Evolutionary conservation across 1,140 invertebrate genomes (phyloP), one percentile per base, ranked within the genome.

Genomic region (Penaeus chinensis): DNA sequence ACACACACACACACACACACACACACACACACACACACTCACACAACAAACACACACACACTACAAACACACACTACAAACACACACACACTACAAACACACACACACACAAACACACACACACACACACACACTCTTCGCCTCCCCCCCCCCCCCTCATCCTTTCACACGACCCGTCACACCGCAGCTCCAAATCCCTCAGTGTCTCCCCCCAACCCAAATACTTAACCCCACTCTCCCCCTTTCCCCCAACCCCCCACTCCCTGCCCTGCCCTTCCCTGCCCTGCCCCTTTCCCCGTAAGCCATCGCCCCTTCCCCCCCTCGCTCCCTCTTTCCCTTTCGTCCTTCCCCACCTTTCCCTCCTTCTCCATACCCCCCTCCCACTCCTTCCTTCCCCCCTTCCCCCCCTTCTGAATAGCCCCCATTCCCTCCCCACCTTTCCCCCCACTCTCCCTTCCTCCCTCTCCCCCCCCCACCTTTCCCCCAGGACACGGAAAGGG

Each of bases 401-500:
- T 22, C 20, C 61, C 79, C 37, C 16, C 63, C 42, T 47, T 47
- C 81, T 2, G 19, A 4, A 66, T n/a, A 16, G 47, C 74, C 27
- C 27, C 19, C 19, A 8, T n/a, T 16, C 74, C 74, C 27, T 11
- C 74, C 27, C 74, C 7, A 32, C 20, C 47, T 22, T 32, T 47
- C 32, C 27, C 54, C 74, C 32, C 47, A 47, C 11, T 7, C 7
- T 10, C 47, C 47, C 74, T 77, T 24, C 54, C 74, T 42, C 74
- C 54, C 32, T 77, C 74, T 16, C 32, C n/a, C 74, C 32, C n/a
- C 74, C 32, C 54, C 74, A 47, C 54, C 74, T 20, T 77, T 77
- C 74, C 74, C 74, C 19, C 74, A 32, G 32, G 54, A 24, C 37
- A 22, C 37, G 54, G 32, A 54, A 77, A 54, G 74, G 54, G 74